Percentiles rank a stretch among this genome's conserved stretches.
Evolutionary conservation across 2,113 vertebrate genomes (phyloP).

Genomic region (Microtus pennsylvanicus): DNA sequence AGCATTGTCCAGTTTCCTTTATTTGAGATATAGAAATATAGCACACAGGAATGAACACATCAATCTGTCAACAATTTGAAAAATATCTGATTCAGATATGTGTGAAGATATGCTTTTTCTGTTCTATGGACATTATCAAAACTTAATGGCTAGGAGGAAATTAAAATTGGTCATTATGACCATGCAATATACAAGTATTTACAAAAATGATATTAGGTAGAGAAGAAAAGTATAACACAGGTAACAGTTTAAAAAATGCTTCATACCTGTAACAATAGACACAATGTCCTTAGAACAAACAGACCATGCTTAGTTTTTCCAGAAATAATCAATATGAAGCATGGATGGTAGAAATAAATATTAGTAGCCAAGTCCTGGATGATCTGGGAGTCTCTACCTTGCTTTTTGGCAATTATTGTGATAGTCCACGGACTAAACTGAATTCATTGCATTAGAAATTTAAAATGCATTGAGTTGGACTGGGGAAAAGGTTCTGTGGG

Average conservation of each 20-base stretch:
- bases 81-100: neutral
- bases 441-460: neutral
- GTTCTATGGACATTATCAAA: neutral
- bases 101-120: neutral
- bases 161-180: neutral
- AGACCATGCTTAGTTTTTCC: neutral
- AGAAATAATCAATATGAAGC: conserved; percentile 21
- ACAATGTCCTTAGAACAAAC: conserved; percentile 39
- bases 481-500: neutral
- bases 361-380: neutral
- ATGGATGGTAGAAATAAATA: neutral
- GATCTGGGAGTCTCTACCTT: neutral
- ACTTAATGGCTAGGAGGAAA: neutral
- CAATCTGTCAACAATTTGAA: neutral
- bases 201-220: neutral
- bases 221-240: neutral
- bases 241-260: neutral
- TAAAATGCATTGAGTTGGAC: neutral
- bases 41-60: neutral
- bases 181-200: neutral
- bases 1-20: neutral
- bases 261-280: neutral
- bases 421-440: neutral
- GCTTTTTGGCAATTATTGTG: neutral
- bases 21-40: neutral